These are phyloP conservation scores for Hippasteria phrygiana DNA, from an alignment of 53 echinoderm and acorn worm species.

Conservation along the genomic window DNA sequence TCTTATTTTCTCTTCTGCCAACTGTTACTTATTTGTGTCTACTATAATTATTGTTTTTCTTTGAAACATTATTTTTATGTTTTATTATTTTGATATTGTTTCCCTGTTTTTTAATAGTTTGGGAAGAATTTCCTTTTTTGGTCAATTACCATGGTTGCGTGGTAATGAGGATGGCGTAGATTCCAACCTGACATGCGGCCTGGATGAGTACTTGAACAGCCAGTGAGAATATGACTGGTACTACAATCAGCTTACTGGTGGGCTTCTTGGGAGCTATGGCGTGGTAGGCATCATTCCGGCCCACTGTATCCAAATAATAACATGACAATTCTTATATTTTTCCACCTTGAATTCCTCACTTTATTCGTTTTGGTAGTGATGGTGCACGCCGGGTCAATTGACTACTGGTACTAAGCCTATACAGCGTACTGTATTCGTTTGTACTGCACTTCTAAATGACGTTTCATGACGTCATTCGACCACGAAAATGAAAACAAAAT, in stretches of 20 bases:
- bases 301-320: slow-evolving; percentile 32
- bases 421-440: too few species aligned
- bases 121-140: neutral
- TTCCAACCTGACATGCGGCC: slow-evolving; percentile 46
- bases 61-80: too few species aligned
- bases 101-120: neutral
- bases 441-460: too few species aligned
- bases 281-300: slow-evolving; percentile 59
- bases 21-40: too few species aligned
- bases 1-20: too few species aligned
- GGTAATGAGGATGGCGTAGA: slow-evolving; percentile 51
- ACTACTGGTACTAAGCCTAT: neutral
- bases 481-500: too few species aligned
- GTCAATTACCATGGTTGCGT: slow-evolving; percentile 61
- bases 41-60: too few species aligned
- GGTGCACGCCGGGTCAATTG: neutral
- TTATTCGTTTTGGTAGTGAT: too few species aligned
- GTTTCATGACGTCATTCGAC: too few species aligned
- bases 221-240: slow-evolving; percentile 57
- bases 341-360: too few species aligned
- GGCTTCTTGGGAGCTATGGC: slow-evolving; percentile 55
- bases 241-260: slow-evolving; percentile 25
- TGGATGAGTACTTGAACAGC: slow-evolving; percentile 61
- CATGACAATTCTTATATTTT: neutral
- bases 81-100: too few species aligned